Percentiles rank a stretch among this genome's conserved stretches.
Evolutionary conservation across 2,888 invertebrate species (phyloP).

Genomic region (Nebria salina): DNA sequence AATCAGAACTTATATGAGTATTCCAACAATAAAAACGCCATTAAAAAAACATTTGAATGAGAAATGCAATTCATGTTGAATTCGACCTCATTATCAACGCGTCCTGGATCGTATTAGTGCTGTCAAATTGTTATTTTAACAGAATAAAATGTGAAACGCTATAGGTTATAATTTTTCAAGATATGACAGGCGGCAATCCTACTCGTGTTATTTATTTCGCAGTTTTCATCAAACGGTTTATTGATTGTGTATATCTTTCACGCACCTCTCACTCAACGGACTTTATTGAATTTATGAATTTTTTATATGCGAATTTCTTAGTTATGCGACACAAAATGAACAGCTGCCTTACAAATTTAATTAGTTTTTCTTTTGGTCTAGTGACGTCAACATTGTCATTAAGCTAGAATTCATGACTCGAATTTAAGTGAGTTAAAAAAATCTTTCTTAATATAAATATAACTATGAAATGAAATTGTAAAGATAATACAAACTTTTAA

Average conservation of each 20-base stretch:
- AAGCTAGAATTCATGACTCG: no score
- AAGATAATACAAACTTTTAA: no score
- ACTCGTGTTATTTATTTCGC: slow-evolving; percentile 40
- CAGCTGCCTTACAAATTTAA: slow-evolving; percentile 24
- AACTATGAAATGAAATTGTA: no score
- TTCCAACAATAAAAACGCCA: background rate
- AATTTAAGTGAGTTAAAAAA: no score
- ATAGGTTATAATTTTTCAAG: slow-evolving; percentile 36
- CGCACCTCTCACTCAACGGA: slow-evolving; percentile 24
- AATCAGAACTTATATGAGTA: background rate
- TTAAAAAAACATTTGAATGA: slow-evolving; percentile 3
- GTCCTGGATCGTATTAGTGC: slow-evolving; percentile 21
- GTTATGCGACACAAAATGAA: slow-evolving; percentile 20
- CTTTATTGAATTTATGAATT: slow-evolving; percentile 36
- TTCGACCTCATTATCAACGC: slow-evolving; percentile 43
- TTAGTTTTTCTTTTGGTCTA: background rate
- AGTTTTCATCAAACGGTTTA: slow-evolving; percentile 31
- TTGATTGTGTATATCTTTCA: slow-evolving; percentile 41
- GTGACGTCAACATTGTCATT: background rate
- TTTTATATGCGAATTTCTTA: slow-evolving; percentile 37
- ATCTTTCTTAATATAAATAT: no score
- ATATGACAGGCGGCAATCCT: slow-evolving; percentile 33
- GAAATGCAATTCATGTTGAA: slow-evolving; percentile 44
- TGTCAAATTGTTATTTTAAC: slow-evolving; percentile 22
- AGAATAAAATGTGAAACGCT: background rate